phyloP scores from a whole-genome alignment of 53 echinoderm and acorn worm species.

The Actinopyga echinites region DNA sequence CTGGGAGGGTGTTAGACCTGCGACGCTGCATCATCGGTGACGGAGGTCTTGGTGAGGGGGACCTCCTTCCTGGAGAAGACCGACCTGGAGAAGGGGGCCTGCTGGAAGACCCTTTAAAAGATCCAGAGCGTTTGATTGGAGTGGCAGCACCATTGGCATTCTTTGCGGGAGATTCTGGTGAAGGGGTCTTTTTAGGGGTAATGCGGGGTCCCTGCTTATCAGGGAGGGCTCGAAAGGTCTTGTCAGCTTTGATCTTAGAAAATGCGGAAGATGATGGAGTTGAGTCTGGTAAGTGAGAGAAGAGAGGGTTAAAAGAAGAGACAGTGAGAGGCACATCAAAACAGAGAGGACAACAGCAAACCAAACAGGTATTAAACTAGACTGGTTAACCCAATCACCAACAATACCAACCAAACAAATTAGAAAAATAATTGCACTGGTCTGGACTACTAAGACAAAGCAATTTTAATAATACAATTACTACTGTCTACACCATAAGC shows the following conservation, averaged over 20 bases:
- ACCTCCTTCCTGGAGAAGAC: slow-evolving; percentile 29
- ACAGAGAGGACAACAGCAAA: background rate
- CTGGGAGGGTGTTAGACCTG: slow-evolving; percentile 62
- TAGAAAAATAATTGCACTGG: too few relatives aligned
- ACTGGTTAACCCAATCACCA: too few relatives aligned
- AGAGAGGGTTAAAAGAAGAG: background rate
- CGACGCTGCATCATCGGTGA: slow-evolving; percentile 57
- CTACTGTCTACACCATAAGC: too few relatives aligned
- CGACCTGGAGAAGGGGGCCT: slow-evolving; percentile 19
- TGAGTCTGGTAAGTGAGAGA: slow-evolving; percentile 19
- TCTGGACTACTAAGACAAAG: too few relatives aligned
- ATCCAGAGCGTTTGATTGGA: slow-evolving; percentile 40
- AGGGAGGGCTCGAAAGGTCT: slow-evolving; percentile 48
- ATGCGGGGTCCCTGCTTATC: slow-evolving; percentile 30
- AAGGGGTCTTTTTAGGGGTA: slow-evolving; percentile 30
- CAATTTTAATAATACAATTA: too few relatives aligned
- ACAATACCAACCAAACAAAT: too few relatives aligned
- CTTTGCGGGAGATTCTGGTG: slow-evolving; percentile 34
- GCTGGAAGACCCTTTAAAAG: slow-evolving; percentile 23
- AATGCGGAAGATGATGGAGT: slow-evolving; percentile 26
- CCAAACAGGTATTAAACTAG: too few relatives aligned
- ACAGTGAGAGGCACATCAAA: background rate
- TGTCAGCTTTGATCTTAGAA: slow-evolving; percentile 34
- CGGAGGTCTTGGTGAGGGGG: slow-evolving; percentile 30
- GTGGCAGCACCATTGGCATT: background rate